phyloP scores from a whole-genome alignment of 2,113 vertebrate genomes.

The Erythrolamprus reginae region DNA sequence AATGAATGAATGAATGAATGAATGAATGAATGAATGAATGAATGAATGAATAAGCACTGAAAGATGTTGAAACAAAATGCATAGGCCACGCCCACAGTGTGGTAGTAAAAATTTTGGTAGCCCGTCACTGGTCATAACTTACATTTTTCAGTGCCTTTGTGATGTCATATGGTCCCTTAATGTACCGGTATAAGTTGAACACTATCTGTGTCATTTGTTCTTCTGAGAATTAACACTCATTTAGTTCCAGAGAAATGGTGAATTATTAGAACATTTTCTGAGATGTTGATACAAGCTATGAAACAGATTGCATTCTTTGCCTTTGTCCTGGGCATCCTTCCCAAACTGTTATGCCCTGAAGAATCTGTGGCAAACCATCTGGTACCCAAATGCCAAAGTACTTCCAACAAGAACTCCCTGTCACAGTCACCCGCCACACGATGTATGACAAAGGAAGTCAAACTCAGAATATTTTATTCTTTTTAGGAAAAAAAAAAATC shows the following conservation, averaged over 20 bases:
- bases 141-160: neutral
- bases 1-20: no score
- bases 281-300: neutral
- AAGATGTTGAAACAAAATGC: no score
- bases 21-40: no score
- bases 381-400: constrained; percentile 23
- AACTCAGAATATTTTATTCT: constrained; percentile 3
- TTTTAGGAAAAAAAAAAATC: neutral
- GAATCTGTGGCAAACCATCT: constrained; percentile 24
- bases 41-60: no score
- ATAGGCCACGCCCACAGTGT: no score
- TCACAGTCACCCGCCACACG: neutral
- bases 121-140: no score
- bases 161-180: neutral
- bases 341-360: neutral
- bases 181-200: neutral
- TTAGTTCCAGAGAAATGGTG: neutral
- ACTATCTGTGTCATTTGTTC: neutral
- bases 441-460: neutral
- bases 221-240: neutral
- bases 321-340: constrained; percentile 25
- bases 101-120: no score
- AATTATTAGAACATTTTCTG: neutral
- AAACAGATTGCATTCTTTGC: constrained; percentile 6
- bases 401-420: neutral